Base-by-base conservation (phyloP, 2,888 invertebrate species). In the Anticlea derivata region DNA sequence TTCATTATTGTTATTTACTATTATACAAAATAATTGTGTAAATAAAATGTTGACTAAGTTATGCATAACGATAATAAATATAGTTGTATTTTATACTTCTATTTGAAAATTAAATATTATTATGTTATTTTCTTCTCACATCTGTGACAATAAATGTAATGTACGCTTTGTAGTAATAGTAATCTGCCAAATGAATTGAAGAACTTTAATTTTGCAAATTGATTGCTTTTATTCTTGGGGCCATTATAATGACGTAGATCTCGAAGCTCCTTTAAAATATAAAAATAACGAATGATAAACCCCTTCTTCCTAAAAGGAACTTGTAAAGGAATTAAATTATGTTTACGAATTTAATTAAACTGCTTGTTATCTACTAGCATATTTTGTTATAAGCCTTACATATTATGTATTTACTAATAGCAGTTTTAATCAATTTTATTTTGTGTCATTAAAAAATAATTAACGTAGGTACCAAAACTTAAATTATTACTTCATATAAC, bases 111-210 rank as follows among this genome's bases (percentile, higher is more conserved):
- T 37, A 30, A 37, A 35, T 73, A 39, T 35, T 73, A n/a, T n/a
- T 79, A 76, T 64, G 67, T 78, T 66, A 60, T 72, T 77, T 78
- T 75, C 76, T 80, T 82, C 75, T 83, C 83, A 88, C 85, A 86
- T 85, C 83, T 88, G 83, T 88, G 89, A 90, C 89, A 90, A 90
- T 90, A 90, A 88, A 82, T 86, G 74, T 87, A 88, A 76, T 81
- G 85, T 84, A 88, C 86, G 88, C 89, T 90, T 88, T 85, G 83
- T 88, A 89, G 84, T 70, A 70, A 48, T 83, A 78, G 73, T 73
- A 68, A 73, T 82, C 74, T 78, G 88, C 89, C 86, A 88, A 86
- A 83, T 53, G 58, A 66, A 67, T 65, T 69, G 50, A 54, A 29
- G 37, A 52, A 37, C 7, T 37, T 44, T 49, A 43, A 8, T 43